Base-by-base conservation (phyloP, 2,888 invertebrate genomes). In the Bimastos eiseni region DNA sequence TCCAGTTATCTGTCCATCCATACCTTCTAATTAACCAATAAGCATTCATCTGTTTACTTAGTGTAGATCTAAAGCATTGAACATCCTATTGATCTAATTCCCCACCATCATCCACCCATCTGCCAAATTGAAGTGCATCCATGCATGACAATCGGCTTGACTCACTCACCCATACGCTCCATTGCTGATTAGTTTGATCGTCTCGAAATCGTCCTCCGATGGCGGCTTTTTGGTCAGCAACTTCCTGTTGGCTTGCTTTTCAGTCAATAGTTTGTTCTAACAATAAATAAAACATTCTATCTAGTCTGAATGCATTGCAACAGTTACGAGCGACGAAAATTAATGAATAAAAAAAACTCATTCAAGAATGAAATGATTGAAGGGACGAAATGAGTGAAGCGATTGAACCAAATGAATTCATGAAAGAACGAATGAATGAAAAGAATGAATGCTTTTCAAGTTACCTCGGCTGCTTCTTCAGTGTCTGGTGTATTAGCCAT, bases 161-260 rank as follows among this genome's bases (percentile, higher is more conserved):
- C 21, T 19, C 70, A 93, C 95, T 94, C 93, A 95, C 94, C 99
- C 99, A 95, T 99, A 99, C 17, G 99, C 99, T 41, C 99, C 99
- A 96, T 99, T 99, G 93, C 99, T 99, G 94, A 99, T 98, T 92
- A 99, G 96, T 96, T 99, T 99, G 92, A 99, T 97, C 93, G 98
- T 97, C 95, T 99, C 99, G 96, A 98, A 99, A 96, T 99, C 99
- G 93, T 97, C 97, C 95, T 99, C 99, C 89, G 93, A 93, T 6
- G 96, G 96, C 24, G 95, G 94, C 89, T 93, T 93, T 37, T 92
- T 91, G 36, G n/a, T 33, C n/a, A 70, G 17, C 30, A 89, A 6
- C 17, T 83, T 89, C 89, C 84, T 41, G 83, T 88, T 89, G n/a
- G 34, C 90, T 21, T 86, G 36, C 17, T 86, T 33, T 55, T 86